Evolutionary conservation across 2,888 invertebrate species (phyloP).

Genomic region (Dryomyza anilis): DNA sequence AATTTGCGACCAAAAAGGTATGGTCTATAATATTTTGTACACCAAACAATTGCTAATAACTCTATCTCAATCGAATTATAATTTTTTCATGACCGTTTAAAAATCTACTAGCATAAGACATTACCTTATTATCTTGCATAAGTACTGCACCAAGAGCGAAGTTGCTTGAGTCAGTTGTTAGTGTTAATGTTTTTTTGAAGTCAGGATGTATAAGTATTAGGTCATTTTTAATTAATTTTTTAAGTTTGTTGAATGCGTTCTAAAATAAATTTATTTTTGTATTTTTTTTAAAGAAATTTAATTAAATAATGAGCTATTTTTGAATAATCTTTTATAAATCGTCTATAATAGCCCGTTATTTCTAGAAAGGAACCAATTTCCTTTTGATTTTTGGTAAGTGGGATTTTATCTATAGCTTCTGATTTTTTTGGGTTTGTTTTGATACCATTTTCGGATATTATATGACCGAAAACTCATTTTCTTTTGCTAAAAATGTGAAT

Average conservation of each 20-base stretch:
- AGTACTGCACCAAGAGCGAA: neutral
- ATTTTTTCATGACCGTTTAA: conserved; percentile 4
- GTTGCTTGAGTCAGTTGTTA: neutral
- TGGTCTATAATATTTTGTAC: neutral
- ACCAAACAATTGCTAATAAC: neutral
- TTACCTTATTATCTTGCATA: neutral
- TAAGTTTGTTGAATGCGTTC: conserved; percentile 15
- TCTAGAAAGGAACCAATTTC: conserved; percentile 29
- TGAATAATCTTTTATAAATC: conserved; percentile 28
- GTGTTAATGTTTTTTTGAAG: neutral
- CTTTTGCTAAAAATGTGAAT: conserved; percentile 16
- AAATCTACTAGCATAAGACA: neutral
- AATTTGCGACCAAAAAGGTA: conserved; percentile 6
- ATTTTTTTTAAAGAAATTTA: conserved; percentile 28
- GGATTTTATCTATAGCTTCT: conserved; percentile 27
- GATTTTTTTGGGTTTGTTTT: conserved; percentile 44
- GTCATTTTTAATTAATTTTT: conserved; percentile 4
- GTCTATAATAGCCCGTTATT: conserved; percentile 29
- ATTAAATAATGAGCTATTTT: conserved; percentile 30
- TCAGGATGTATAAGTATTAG: neutral
- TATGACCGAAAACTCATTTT: conserved; percentile 37
- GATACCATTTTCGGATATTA: conserved; percentile 42
- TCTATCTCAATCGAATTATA: conserved; percentile 1
- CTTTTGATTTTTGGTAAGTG: conserved; percentile 19
- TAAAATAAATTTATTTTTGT: neutral